These are phyloP conservation scores for Caradrina kadenii DNA, from an alignment of 2,888 invertebrate genomes.

Conservation along the genomic window DNA sequence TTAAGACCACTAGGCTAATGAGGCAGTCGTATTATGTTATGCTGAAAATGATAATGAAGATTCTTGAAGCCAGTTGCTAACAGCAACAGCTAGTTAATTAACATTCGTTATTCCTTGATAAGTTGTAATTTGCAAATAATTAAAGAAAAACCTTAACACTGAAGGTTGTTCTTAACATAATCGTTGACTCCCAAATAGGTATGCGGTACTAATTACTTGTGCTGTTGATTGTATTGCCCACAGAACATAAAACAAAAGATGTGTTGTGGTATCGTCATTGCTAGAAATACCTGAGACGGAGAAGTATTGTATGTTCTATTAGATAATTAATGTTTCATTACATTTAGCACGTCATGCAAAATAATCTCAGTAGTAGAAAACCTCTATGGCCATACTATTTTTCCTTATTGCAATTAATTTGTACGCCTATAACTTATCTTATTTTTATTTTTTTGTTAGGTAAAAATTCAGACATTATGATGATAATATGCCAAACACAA, in stretches of 20 bases:
- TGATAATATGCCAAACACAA: neutral
- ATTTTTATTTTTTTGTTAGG: neutral
- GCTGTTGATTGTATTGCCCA: slow-evolving; percentile 3
- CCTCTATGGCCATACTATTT: neutral
- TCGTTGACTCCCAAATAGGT: slow-evolving; percentile 13
- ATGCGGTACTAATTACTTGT: slow-evolving; percentile 12
- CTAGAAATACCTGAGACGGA: neutral
- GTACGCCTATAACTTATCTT: neutral
- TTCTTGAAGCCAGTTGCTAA: slow-evolving; percentile 13
- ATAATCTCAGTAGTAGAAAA: neutral
- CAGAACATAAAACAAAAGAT: slow-evolving; percentile 2
- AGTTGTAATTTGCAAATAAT: slow-evolving; percentile 24
- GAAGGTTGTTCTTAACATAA: slow-evolving; percentile 12
- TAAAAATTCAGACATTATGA: neutral
- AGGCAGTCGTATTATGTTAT: neutral
- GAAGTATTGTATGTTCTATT: neutral
- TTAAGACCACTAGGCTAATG: no score
- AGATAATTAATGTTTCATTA: neutral
- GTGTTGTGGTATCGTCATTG: slow-evolving; percentile 1
- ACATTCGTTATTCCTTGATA: slow-evolving; percentile 23
- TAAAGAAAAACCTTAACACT: slow-evolving; percentile 15
- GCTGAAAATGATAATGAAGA: slow-evolving; percentile 22
- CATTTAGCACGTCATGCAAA: neutral
- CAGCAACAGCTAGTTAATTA: slow-evolving; percentile 22
- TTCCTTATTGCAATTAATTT: slow-evolving; percentile 1